Percentiles rank a stretch among this genome's conserved stretches.
Conservation (phyloP, 2,888 invertebrate genomes). For the Chrysodeixis includens region DNA sequence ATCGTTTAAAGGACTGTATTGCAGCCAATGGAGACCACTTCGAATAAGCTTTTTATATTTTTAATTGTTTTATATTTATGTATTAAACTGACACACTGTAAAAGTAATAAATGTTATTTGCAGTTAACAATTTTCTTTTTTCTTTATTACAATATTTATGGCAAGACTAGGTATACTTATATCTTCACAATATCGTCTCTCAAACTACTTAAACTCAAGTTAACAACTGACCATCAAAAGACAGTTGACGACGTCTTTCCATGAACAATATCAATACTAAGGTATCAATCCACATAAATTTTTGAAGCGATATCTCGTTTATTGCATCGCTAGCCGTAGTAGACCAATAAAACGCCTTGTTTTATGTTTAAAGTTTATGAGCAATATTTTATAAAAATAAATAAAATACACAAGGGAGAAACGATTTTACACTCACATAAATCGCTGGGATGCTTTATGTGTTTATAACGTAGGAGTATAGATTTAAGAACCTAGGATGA, state of each 20-base stretch:
- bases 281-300: constrained; percentile 80
- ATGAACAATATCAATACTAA: constrained; percentile 66
- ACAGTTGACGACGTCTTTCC: constrained; percentile 49
- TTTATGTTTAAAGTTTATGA: constrained; percentile 83
- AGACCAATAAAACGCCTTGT: constrained; percentile 80
- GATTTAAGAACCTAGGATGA: constrained; percentile 22
- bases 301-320: constrained; percentile 79
- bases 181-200: constrained; percentile 1
- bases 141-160: no score
- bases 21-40: no score
- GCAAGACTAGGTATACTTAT: no score
- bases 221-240: constrained; percentile 53
- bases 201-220: constrained; percentile 29
- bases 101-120: no score
- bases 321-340: constrained; percentile 72
- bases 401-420: constrained; percentile 73
- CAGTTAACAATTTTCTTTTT: no score
- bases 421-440: constrained; percentile 69
- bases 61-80: no score
- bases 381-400: constrained; percentile 81
- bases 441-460: constrained; percentile 62
- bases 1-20: no score
- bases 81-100: no score
- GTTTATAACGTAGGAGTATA: constrained; percentile 41
- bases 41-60: no score